phyloP scores from a whole-genome alignment of 2,797 vertebrate genomes.

The Furcifer pardalis region DNA sequence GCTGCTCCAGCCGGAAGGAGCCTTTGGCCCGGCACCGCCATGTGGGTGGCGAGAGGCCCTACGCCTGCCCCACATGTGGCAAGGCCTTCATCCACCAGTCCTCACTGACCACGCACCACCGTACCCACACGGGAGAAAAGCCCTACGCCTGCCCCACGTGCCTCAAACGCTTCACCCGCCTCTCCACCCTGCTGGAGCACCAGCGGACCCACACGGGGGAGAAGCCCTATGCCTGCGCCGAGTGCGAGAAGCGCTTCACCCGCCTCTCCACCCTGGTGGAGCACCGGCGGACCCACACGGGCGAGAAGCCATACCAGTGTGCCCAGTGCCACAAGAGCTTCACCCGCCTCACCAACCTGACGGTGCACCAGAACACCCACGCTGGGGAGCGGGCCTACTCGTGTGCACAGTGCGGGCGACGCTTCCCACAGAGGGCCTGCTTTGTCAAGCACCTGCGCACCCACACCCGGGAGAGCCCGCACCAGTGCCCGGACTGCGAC shows the following conservation, averaged over 20 bases:
- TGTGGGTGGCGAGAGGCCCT: not conserved
- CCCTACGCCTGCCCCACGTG: constrained; percentile 64
- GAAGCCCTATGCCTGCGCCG: constrained; percentile 55
- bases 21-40: not conserved
- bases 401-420: constrained; percentile 82
- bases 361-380: constrained; percentile 86
- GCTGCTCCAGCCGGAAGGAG: not conserved
- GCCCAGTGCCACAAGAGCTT: constrained; percentile 84
- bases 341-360: constrained; percentile 85
- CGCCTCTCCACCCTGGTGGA: constrained; percentile 63
- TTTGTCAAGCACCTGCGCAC: constrained; percentile 70
- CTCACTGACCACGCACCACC: constrained; percentile 69
- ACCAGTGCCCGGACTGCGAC: constrained; percentile 82
- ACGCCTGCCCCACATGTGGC: constrained; percentile 44
- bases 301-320: constrained; percentile 81
- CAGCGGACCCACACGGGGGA: constrained; percentile 66
- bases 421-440: constrained; percentile 85
- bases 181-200: constrained; percentile 70
- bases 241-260: constrained; percentile 66
- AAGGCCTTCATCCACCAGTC: constrained; percentile 73
- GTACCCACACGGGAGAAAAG: constrained; percentile 67
- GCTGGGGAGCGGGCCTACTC: constrained; percentile 84
- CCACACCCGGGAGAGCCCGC: constrained; percentile 73
- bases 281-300: constrained; percentile 62
- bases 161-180: constrained; percentile 67